Evolutionary conservation across 2,888 invertebrate species (phyloP), one percentile per base, ranked within the genome.

Genomic region (Clunio marinus): DNA sequence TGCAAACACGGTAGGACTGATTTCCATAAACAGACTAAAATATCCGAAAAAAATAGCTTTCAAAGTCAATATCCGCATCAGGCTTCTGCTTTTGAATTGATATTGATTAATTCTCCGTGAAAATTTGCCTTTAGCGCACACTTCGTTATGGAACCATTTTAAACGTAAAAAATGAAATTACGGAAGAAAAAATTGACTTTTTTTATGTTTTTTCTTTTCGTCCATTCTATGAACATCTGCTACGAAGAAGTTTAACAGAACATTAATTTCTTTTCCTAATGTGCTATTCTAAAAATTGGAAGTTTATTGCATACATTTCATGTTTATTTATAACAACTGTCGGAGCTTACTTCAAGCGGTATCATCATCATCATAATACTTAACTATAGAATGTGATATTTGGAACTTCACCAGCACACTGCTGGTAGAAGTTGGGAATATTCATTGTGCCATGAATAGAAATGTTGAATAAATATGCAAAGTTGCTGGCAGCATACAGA

Each of bases 51-150:
- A 41, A 7, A 32, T 13, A 32, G 17, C 17, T 22, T 4, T 41
- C 22, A 8, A 32, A 32, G 7, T 51, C 22, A n/a, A 51, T 22
- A 51, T 22, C 51, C 51, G 51, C 7, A 7, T 51, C 17, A 17
- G 7, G 41, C 15, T 41, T 51, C 51, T 51, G 51, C 51, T 51
- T 32, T 8, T 32, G 13, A 32, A 32, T 32, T 5, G 13, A 13
- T 32, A n/a, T 22, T 51, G 51, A 51, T 51, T 51, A 51, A 51
- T 51, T 51, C 51, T 51, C 51, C 51, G 51, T 51, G 17, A 51
- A n/a, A 51, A 51, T 51, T 17, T n/a, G 51, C 51, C 22, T 17
- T 8, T 51, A 22, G 51, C 17, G 22, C 20, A 8, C 7, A 2
- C 20, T 5, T 17, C 13, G 20, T 51, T 51, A 51, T 51, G 7